Evolutionary conservation across 2,888 invertebrate species (phyloP).

Genomic region (Seira musarum): DNA sequence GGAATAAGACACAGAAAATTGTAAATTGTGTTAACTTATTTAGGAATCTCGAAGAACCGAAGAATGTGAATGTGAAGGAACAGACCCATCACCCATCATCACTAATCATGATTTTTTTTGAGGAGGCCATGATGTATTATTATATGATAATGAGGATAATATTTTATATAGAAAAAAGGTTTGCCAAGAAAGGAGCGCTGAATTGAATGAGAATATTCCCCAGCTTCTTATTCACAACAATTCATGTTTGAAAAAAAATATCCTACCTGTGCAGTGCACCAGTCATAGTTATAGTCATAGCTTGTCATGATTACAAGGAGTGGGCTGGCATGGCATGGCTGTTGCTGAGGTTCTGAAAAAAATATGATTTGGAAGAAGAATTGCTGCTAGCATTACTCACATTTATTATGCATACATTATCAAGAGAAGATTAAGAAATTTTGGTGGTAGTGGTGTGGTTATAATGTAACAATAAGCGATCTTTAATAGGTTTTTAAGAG

Average conservation of each 20-base stretch:
- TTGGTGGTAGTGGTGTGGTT: no score
- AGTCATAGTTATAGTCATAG: no score
- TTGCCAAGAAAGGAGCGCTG: slow-evolving; percentile 57
- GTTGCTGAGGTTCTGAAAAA: no score
- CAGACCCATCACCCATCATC: slow-evolving; percentile 60
- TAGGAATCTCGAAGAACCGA: no score
- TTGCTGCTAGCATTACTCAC: slow-evolving; percentile 55
- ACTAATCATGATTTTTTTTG: slow-evolving; percentile 58
- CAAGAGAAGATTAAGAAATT: slow-evolving; percentile 57
- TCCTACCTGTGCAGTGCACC: no score
- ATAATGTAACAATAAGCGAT: slow-evolving; percentile 53
- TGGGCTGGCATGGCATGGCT: slow-evolving; percentile 37
- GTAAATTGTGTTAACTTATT: no score
- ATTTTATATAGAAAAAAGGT: slow-evolving; percentile 55
- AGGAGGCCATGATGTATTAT: slow-evolving; percentile 57
- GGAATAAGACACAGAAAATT: no score
- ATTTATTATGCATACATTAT: slow-evolving; percentile 57
- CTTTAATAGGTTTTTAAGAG: slow-evolving; percentile 58
- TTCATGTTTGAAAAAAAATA: neutral
- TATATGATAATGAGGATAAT: slow-evolving; percentile 59
- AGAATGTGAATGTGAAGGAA: no score
- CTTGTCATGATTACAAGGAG: slow-evolving; percentile 51
- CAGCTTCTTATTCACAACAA: no score
- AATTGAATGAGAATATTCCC: slow-evolving; percentile 2
- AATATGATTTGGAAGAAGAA: slow-evolving; percentile 38